Evolutionary conservation across 2,797 vertebrate genomes (phyloP), one percentile per base, ranked within the genome.

Genomic region (Vireo griseus): DNA sequence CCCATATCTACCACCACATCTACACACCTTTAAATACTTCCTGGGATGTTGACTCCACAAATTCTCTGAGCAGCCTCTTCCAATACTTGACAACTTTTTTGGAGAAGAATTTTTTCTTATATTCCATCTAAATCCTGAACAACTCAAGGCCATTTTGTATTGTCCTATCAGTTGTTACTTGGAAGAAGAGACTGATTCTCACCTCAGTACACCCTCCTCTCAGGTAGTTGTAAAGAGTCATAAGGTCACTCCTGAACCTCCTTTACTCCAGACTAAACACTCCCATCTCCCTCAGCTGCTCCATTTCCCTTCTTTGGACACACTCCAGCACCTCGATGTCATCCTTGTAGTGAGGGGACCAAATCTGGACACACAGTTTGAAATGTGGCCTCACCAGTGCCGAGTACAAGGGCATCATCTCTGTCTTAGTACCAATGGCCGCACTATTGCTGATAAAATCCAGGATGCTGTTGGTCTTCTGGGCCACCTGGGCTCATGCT

Each of bases 351-450:
- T 48, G 35, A 75, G 22, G 15, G 16, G 26, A 31, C 22, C 28
- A 44, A 42, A 48, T 50, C 0, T 37, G 9, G 4, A 20, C 35
- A 26, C 10, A 55, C 8, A 25, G 22, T 20, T 67, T 9, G 8
- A 40, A 10, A 4, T 35, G 10, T 7, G 11, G 33, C 40, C 31
- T 61, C 35, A 22, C 26, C 10, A 26, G 33, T 22, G 4, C 35
- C 0, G 0, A 37, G 18, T 18, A 40, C 35, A 59, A 21, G 15
- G 39, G 5, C 11, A n/a, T 11, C 48, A 28, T 47, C 5, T 11
- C 16, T 37, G 31, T 16, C 18, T 35, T 9, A 16, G 26, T 12
- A 31, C 22, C 48, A 20, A 6, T 24, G 62, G 48, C 31, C 31
- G 24, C 48, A 24, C 9, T 35, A 6, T 7, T 61, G 18, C 35